These are phyloP conservation scores for Geothlypis trichas DNA, from an alignment of 2,113 vertebrate species.

Conservation along the genomic window DNA sequence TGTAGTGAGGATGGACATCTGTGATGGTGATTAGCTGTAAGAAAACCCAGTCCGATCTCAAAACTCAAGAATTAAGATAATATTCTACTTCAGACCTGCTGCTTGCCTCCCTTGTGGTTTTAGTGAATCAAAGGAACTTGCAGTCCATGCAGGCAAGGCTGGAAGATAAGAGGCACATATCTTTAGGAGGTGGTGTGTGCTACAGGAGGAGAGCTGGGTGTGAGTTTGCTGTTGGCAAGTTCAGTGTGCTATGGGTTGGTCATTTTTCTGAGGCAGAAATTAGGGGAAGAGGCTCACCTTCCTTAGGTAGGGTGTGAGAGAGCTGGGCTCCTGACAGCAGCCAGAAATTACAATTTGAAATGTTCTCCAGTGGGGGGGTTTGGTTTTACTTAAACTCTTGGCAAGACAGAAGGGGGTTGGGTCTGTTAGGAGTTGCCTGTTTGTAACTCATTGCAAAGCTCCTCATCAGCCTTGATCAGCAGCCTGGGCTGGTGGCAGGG, in stretches of 20 bases:
- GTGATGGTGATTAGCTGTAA: neutral
- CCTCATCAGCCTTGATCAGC: too few species aligned
- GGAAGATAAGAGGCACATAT: neutral
- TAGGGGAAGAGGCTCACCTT: neutral
- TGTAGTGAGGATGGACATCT: neutral
- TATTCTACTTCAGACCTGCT: neutral
- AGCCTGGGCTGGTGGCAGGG: neutral
- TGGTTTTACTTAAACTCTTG: neutral
- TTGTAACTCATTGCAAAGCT: neutral
- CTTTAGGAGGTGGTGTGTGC: neutral
- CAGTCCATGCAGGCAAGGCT: neutral
- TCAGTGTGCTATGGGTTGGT: neutral
- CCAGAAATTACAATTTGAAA: neutral
- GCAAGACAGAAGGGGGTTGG: neutral
- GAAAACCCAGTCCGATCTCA: fast-evolving
- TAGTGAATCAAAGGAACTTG: neutral
- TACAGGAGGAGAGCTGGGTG: neutral
- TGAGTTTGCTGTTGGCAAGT: neutral
- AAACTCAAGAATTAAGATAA: neutral
- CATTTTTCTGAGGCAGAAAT: neutral
- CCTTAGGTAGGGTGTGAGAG: neutral
- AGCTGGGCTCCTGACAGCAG: neutral
- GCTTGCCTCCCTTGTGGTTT: neutral
- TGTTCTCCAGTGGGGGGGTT: neutral
- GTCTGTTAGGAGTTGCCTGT: neutral